Percentiles rank a stretch among this genome's conserved stretches.
These are phyloP conservation scores for Semaprochilodus insignis DNA, from an alignment of 2,797 vertebrate genomes.

Conservation along the genomic window DNA sequence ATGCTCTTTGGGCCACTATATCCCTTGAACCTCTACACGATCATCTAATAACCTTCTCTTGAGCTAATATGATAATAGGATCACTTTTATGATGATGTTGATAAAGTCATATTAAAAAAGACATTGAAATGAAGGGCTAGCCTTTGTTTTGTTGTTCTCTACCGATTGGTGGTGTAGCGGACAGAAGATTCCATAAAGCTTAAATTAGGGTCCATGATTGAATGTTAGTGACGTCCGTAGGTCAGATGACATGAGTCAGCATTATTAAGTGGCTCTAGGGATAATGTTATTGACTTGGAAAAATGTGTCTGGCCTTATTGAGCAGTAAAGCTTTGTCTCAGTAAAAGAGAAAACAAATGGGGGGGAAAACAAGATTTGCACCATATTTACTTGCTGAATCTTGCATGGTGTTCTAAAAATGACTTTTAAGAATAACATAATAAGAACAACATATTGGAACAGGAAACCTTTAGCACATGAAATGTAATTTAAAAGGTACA, in stretches of 20 bases:
- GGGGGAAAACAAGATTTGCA: not conserved
- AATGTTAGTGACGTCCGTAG: not conserved
- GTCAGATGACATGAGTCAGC: slow-evolving; percentile 3
- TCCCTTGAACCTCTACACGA: not conserved
- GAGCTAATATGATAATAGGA: not conserved
- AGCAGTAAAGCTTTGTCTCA: not conserved
- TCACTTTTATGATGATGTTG: not conserved
- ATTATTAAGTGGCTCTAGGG: not conserved
- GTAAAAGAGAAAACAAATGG: not conserved
- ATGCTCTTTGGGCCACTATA: not conserved
- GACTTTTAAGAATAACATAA: not conserved
- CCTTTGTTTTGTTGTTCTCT: not conserved
- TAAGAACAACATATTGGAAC: not conserved
- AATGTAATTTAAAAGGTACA: slow-evolving; percentile 15
- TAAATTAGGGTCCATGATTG: not conserved
- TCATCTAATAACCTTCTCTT: not conserved
- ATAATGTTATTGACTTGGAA: not conserved
- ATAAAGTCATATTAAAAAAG: too few relatives aligned
- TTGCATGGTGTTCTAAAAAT: not conserved
- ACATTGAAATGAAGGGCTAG: too few relatives aligned
- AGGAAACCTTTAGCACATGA: slow-evolving; percentile 1
- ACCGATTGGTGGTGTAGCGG: not conserved
- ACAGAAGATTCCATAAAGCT: not conserved
- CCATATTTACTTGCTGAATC: not conserved
- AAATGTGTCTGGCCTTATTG: not conserved